Base-by-base conservation (phyloP, 2,113 vertebrate species). In the Gymnogyps californianus region DNA sequence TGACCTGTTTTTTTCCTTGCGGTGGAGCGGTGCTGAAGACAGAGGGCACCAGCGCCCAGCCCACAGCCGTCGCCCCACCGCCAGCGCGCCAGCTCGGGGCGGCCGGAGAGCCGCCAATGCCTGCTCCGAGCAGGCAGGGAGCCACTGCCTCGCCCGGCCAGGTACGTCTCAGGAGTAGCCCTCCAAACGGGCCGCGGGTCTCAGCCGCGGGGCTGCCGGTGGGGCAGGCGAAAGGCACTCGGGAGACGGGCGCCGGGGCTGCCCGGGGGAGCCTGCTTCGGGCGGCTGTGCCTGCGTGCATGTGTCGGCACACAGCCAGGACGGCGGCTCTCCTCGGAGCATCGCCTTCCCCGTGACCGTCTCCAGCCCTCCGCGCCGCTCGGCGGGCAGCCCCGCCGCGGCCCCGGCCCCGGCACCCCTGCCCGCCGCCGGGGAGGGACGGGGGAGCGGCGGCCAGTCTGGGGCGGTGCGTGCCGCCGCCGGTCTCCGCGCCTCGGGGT, bases 1-100 rank as follows among this genome's bases (percentile, higher is more conserved):
- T 99, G 99, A 99, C 99, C 99, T 98, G 99, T 94, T 99, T 98
- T 97, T 97, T 97, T 97, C 96, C 97, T 98, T 99, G 99, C 98
- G 98, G 97, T 98, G 98, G 98, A 98, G 97, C 97, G 96, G 96
- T 98, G 97, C 97, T 98, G 98, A 98, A 99, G 99, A 99, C 98
- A 99, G 99, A 99, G 98, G 99, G 98, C 98, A 99, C 98, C 98
- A 98, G 98, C 97, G 98, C 98, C 98, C 98, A 98, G 97, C 97
- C 97, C 97, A 98, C 97, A 96, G 96, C 85, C 76, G 34, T 94
- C 96, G 92, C 96, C 94, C 97, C 57, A 86, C 96, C 95, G 83
- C 97, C 97, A 95, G 97, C 97, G 95, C 97, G 88, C 95, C 97
- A 97, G 97, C 95, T 96, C 96, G 89, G 96, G 97, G 90, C 95